Percentiles rank a stretch among this genome's conserved stretches.
phyloP scores from a whole-genome alignment of 2,797 vertebrate species.

The Phoeniculus purpureus region DNA sequence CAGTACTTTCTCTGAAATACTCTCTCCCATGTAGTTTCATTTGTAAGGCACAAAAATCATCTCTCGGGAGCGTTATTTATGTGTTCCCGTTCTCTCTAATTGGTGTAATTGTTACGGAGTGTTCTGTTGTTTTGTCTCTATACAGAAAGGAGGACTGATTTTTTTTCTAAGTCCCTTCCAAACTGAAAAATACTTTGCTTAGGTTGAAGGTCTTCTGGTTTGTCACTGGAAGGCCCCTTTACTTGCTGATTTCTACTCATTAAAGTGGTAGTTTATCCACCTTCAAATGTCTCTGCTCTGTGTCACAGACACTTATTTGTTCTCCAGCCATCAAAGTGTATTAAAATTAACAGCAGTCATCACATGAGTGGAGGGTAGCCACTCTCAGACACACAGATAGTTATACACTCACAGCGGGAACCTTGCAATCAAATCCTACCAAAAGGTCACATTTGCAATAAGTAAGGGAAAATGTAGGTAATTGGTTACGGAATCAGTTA shows the following conservation, averaged over 20 bases:
- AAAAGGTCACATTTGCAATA: slow-evolving; percentile 99
- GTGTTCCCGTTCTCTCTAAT: not conserved
- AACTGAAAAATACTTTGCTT: slow-evolving; percentile 42
- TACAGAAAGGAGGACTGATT: not conserved
- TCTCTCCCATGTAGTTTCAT: not conserved
- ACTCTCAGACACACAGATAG: slow-evolving; percentile 67
- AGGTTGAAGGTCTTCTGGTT: slow-evolving; percentile 67
- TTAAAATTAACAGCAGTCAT: slow-evolving; percentile 89
- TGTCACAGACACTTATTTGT: slow-evolving; percentile 90
- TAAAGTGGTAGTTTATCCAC: slow-evolving; percentile 84
- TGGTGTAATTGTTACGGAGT: not conserved
- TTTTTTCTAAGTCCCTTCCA: not conserved
- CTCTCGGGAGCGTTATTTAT: not conserved
- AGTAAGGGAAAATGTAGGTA: slow-evolving; percentile 88
- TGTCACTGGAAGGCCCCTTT: slow-evolving; percentile 79
- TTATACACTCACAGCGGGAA: slow-evolving; percentile 83
- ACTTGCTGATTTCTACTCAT: slow-evolving; percentile 88
- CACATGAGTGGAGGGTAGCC: slow-evolving; percentile 77
- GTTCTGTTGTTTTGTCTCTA: not conserved
- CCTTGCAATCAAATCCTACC: slow-evolving; percentile 90
- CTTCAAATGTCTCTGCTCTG: slow-evolving; percentile 85
- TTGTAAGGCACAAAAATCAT: not conserved
- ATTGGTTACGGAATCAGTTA: slow-evolving; percentile 90
- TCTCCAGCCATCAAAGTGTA: slow-evolving; percentile 89
- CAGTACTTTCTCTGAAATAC: not conserved